These are phyloP conservation scores for Talpa occidentalis DNA, from an alignment of 2,113 vertebrate species.

Conservation along the genomic window DNA sequence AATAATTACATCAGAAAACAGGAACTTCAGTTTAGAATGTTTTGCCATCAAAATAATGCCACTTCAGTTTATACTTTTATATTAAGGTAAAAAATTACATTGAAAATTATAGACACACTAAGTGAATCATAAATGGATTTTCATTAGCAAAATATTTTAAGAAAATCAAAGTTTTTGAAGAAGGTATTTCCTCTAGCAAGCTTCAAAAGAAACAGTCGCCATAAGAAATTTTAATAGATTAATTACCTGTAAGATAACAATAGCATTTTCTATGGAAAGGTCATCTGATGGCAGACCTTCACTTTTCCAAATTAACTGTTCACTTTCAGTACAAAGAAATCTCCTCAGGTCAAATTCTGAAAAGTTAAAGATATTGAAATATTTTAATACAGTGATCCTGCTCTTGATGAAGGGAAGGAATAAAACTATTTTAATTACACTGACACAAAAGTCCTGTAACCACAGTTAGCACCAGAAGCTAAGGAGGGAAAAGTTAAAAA, in stretches of 20 bases:
- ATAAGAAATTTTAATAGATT: slow-evolving; percentile 32
- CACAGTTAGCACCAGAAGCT: neutral
- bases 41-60: neutral
- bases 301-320: slow-evolving; percentile 98
- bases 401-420: neutral
- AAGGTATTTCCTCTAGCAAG: neutral
- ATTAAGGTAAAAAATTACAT: neutral
- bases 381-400: neutral
- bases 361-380: slow-evolving; percentile 58
- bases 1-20: neutral
- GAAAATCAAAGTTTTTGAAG: neutral
- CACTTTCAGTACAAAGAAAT: slow-evolving; percentile 97
- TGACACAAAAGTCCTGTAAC: neutral
- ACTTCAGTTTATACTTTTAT: slow-evolving; percentile 23
- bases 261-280: slow-evolving; percentile 97
- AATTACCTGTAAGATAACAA: slow-evolving; percentile 97
- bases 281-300: slow-evolving; percentile 98
- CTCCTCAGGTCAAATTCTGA: slow-evolving; percentile 94
- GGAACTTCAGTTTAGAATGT: slow-evolving; percentile 30
- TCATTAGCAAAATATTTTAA: slow-evolving; percentile 31
- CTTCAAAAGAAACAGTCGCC: neutral
- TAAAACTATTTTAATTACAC: slow-evolving; percentile 3
- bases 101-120: neutral
- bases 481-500: neutral
- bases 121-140: slow-evolving; percentile 3